Base-by-base conservation (phyloP, 2,797 vertebrate species). In the Ataeniobius toweri region DNA sequence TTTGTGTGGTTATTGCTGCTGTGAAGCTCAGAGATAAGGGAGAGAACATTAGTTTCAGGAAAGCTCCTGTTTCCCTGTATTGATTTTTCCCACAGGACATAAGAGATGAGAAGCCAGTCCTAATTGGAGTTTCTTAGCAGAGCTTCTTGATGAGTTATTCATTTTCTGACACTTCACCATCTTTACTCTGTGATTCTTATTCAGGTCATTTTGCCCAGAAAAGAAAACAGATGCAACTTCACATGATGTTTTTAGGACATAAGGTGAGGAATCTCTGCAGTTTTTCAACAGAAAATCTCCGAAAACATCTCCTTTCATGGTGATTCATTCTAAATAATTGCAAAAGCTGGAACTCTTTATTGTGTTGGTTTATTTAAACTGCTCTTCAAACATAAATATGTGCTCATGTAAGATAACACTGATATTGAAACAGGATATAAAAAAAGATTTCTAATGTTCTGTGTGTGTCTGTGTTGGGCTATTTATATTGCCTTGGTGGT, bases 1-100 rank as follows among this genome's bases (percentile, higher is more conserved):
- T 76, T 84, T 83, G 78, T 89, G 83, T 89, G 70, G 46, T 70
- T 83, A 63, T 77, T 85, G 81, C 59, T 79, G 75, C 73, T 70
- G 63, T 86, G 77, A 81, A 85, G 53, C 75, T 78, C 81, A 0
- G 72, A 41, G 82, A 83, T 63, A 72, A 81, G 26, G 68, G 75
- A 77, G 73, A 63, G 80, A 79, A 73, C 87, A 88, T 91, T 86
- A 82, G 80, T 71, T 88, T 71, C 79, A 73, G 82, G 81, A 88
- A 82, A 87, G 79, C 78, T 73, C 50, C 74, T 55, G 74, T 83
- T 90, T 91, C 86, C 70, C 74, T 73, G 72, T 85, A 91, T 92
- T 88, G 92, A 94, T 92, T 93, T 69, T 89, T 78, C 88, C 86
- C 87, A 65, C n/a, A 78, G 85, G 91, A 86, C 78, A 81, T 22